Conservation (phyloP, 2,888 invertebrate species). For the Allacma fusca region DNA sequence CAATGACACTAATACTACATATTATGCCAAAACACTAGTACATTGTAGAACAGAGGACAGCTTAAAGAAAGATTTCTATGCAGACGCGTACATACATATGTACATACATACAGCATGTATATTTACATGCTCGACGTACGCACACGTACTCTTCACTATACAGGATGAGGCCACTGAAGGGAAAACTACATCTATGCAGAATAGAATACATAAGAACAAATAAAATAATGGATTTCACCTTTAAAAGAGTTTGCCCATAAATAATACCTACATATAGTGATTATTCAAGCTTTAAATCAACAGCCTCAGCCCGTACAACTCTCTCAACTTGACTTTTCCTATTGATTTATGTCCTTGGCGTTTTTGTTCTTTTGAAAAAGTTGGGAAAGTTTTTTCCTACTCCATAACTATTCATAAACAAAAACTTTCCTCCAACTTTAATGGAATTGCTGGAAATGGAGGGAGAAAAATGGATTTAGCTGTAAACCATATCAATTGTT, state of each 20-base stretch:
- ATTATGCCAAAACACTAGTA: too few relatives aligned
- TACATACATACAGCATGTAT: too few relatives aligned
- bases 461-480: constrained; percentile 1
- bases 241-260: constrained; percentile 34
- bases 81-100: too few relatives aligned
- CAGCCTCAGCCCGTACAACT: constrained; percentile 7
- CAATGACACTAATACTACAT: too few relatives aligned
- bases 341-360: constrained; percentile 35
- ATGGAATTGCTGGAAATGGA: constrained; percentile 11
- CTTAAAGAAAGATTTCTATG: too few relatives aligned
- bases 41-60: too few relatives aligned
- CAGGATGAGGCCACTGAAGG: not conserved
- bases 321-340: constrained; percentile 29
- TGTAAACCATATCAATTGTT: constrained; percentile 1
- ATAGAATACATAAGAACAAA: not conserved
- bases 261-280: constrained; percentile 24
- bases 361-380: constrained; percentile 26
- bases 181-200: not conserved
- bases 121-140: too few relatives aligned
- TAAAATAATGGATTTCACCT: constrained; percentile 29
- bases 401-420: constrained; percentile 34
- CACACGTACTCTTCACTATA: too few relatives aligned
- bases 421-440: constrained; percentile 21
- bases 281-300: constrained; percentile 42
- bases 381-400: constrained; percentile 21